Evolutionary conservation across 2,797 vertebrate species (phyloP).

Genomic region (Mallotus villosus): DNA sequence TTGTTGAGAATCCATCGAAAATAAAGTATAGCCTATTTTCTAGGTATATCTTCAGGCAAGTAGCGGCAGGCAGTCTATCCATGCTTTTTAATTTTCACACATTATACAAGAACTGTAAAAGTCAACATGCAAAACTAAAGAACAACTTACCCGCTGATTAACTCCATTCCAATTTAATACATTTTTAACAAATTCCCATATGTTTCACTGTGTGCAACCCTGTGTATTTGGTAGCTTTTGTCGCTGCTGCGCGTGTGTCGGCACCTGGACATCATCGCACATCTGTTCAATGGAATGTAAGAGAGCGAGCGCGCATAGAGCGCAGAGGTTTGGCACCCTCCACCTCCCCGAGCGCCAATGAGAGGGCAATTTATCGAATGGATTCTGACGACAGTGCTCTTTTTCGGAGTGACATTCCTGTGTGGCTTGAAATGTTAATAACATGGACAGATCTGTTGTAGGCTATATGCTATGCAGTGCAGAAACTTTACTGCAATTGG

Average conservation of each 20-base stretch:
- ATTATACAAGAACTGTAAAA: background rate
- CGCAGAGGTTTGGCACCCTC: background rate
- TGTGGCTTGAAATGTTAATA: background rate
- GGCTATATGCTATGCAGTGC: too few species aligned
- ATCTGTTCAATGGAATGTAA: conserved; percentile 4
- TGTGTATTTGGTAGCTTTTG: too few species aligned
- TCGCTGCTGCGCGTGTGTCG: background rate
- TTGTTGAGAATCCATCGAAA: background rate
- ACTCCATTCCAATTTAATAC: background rate
- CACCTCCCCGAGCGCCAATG: conserved; percentile 1
- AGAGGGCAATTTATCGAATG: background rate
- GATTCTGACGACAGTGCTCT: background rate
- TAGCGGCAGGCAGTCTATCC: background rate
- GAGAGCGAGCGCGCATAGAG: background rate
- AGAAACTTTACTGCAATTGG: too few species aligned
- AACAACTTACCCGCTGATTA: background rate
- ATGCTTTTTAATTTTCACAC: background rate
- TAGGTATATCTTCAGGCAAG: too few species aligned
- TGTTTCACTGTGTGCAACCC: background rate
- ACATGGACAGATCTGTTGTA: too few species aligned
- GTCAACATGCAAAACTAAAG: background rate
- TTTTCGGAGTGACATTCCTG: background rate
- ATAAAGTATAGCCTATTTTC: background rate
- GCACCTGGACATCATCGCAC: background rate
- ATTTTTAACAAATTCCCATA: background rate